Conservation (phyloP, 2,888 invertebrate genomes). For the Diarsia mendica region DNA sequence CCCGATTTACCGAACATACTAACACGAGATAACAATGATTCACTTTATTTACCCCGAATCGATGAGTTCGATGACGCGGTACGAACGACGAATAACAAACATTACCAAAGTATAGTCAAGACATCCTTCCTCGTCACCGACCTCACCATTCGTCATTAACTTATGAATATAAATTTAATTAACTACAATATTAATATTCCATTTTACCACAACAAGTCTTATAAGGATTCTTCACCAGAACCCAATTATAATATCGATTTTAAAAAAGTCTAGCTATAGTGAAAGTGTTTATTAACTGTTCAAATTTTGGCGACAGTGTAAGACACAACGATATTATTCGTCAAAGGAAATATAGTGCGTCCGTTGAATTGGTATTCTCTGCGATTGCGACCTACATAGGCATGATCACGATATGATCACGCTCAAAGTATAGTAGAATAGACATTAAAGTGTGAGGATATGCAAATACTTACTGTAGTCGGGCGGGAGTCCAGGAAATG, state of each 20-base stretch:
- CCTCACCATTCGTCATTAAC: slow-evolving; percentile 8
- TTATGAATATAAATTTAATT: slow-evolving; percentile 3
- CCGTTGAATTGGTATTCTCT: slow-evolving; percentile 43
- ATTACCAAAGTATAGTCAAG: slow-evolving; percentile 18
- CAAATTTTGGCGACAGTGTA: background rate
- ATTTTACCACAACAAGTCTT: background rate
- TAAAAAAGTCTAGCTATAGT: background rate
- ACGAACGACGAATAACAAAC: background rate
- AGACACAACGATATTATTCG: slow-evolving; percentile 13
- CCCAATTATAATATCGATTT: background rate
- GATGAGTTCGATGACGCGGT: slow-evolving; percentile 52
- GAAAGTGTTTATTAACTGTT: background rate
- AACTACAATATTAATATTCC: background rate
- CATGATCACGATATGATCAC: slow-evolving; percentile 43
- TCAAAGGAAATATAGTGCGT: slow-evolving; percentile 9
- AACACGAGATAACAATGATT: slow-evolving; percentile 61
- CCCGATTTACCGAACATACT: slow-evolving; percentile 42
- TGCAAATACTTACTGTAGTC: slow-evolving; percentile 86
- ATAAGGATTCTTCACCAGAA: background rate
- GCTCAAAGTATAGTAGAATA: slow-evolving; percentile 34
- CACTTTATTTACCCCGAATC: slow-evolving; percentile 60
- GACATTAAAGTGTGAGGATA: slow-evolving; percentile 33
- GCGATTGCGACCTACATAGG: slow-evolving; percentile 45
- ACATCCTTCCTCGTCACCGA: slow-evolving; percentile 15
- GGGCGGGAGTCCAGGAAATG: slow-evolving; percentile 90